A percentile compares a stretch with the other conserved stretches of the same genome.
phyloP scores from a whole-genome alignment of 35 echinoderm and acorn worm genomes.

The Ophiothrix spiculata region DNA sequence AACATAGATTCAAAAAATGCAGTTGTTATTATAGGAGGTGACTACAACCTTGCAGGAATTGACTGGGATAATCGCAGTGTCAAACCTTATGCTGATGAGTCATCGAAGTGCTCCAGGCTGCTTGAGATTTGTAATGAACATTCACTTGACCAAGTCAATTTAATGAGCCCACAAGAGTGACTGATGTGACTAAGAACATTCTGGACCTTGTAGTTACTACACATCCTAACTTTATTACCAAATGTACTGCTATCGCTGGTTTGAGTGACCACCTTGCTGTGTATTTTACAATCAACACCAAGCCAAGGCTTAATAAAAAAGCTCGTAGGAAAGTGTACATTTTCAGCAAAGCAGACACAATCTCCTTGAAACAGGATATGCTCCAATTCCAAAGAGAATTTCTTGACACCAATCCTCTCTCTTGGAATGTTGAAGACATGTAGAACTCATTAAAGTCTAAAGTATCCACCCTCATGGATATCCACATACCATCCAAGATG shows the following conservation, averaged over 20 bases:
- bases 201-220: not conserved
- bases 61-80: not conserved
- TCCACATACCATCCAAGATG: not conserved
- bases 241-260: not conserved
- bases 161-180: not conserved
- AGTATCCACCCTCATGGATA: not conserved
- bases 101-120: not conserved
- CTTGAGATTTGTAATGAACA: not conserved
- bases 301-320: not conserved
- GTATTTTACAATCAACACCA: conserved; percentile 1
- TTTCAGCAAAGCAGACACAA: not conserved
- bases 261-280: not conserved
- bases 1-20: not conserved
- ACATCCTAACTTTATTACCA: not conserved
- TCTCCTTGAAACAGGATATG: not conserved
- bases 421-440: not conserved
- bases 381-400: not conserved
- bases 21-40: not conserved
- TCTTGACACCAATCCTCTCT: not conserved
- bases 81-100: not conserved
- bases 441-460: not conserved
- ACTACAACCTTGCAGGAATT: not conserved
- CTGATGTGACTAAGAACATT: not conserved
- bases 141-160: not conserved
- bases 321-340: not conserved